Conservation (phyloP, 2,888 invertebrate genomes). For the Trichopria drosophilae region DNA sequence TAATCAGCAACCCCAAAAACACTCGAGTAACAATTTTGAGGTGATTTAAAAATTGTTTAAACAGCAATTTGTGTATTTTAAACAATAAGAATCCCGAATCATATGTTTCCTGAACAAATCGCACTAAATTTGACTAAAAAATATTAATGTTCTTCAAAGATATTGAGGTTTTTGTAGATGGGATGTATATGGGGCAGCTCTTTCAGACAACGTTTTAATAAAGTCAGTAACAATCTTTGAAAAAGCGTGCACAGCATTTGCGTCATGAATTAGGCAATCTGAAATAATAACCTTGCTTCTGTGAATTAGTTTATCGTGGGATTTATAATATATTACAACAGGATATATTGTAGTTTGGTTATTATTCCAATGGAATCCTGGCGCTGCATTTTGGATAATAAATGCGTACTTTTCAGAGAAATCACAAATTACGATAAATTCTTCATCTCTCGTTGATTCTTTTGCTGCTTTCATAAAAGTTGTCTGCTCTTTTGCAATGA, state of each 20-base stretch:
- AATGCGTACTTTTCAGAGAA: slow-evolving; percentile 40
- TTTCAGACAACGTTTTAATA: no score
- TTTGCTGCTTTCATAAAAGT: slow-evolving; percentile 27
- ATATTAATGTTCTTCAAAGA: no score
- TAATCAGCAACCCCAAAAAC: no score
- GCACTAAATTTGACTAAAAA: no score
- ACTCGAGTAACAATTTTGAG: no score
- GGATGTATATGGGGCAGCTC: no score
- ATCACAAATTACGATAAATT: slow-evolving; percentile 32
- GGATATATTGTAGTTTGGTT: slow-evolving; percentile 34
- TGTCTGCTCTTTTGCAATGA: slow-evolving; percentile 33
- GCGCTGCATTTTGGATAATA: slow-evolving; percentile 33
- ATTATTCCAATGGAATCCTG: slow-evolving; percentile 35
- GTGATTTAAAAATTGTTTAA: no score
- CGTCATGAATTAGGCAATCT: slow-evolving; percentile 35
- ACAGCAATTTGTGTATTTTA: no score
- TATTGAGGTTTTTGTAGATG: no score
- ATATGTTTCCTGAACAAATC: no score
- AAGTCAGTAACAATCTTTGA: slow-evolving; percentile 18
- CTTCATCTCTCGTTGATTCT: slow-evolving; percentile 19
- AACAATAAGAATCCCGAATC: no score
- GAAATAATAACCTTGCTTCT: slow-evolving; percentile 34
- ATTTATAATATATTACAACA: slow-evolving; percentile 33
- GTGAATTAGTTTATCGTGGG: slow-evolving; percentile 22
- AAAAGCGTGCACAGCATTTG: slow-evolving; percentile 29